phyloP scores from a whole-genome alignment of 2,888 invertebrate genomes.

The Dusona sp. region DNA sequence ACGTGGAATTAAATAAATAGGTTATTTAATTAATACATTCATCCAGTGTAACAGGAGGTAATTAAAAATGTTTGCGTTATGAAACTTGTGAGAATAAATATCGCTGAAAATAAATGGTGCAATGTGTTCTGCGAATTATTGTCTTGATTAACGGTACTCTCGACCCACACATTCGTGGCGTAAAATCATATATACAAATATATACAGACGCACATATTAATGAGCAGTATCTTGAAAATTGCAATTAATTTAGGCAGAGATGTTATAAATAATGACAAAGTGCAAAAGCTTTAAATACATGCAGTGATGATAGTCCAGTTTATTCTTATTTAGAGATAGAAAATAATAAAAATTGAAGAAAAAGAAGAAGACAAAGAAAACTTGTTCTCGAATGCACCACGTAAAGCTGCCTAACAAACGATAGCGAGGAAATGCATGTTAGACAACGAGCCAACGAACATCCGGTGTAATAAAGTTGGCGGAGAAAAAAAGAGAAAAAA shows the following conservation, averaged over 20 bases:
- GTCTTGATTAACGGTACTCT: slow-evolving; percentile 26
- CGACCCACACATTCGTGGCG: neutral
- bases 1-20: neutral
- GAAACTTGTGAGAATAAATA: neutral
- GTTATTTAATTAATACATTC: neutral
- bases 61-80: neutral
- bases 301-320: neutral
- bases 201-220: neutral
- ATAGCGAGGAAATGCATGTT: slow-evolving; percentile 26
- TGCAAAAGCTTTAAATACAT: neutral
- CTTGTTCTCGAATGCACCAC: neutral
- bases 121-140: slow-evolving; percentile 1
- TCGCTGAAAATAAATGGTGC: neutral
- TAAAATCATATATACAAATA: neutral
- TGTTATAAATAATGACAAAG: neutral
- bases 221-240: neutral
- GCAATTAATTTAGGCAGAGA: neutral
- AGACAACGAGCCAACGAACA: slow-evolving; percentile 20
- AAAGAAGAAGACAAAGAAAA: neutral
- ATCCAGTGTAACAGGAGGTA: neutral
- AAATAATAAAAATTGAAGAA: neutral
- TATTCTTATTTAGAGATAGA: neutral
- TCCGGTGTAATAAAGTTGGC: slow-evolving; percentile 28
- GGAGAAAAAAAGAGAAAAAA: slow-evolving; percentile 9
- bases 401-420: slow-evolving; percentile 17